A percentile compares a stretch with the other conserved stretches of the same genome.
phyloP scores from a whole-genome alignment of 2,888 invertebrate genomes.

The Amaurobius ferox region DNA sequence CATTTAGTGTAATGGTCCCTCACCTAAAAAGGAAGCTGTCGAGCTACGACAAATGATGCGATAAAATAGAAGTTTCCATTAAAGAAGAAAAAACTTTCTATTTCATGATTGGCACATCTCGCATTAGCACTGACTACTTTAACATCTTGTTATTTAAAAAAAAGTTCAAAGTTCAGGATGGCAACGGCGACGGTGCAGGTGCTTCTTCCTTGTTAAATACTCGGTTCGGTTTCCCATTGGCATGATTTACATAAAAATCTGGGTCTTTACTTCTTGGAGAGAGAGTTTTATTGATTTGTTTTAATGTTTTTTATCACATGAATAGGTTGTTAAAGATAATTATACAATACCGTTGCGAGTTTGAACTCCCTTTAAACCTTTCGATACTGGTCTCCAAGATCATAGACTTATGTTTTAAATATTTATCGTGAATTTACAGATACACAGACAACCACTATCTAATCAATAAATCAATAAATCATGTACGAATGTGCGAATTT shows the following conservation, averaged over 20 bases:
- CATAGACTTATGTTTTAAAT: too few species aligned
- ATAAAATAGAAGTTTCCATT: not conserved
- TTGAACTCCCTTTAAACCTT: too few species aligned
- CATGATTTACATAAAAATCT: not conserved
- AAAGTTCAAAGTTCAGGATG: constrained; percentile 20
- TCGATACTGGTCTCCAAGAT: too few species aligned
- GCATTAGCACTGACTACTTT: constrained; percentile 8
- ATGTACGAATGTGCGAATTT: too few species aligned
- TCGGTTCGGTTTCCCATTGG: not conserved
- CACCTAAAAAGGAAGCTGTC: not conserved
- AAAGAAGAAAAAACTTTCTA: constrained; percentile 22
- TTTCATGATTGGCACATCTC: constrained; percentile 28
- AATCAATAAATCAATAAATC: too few species aligned
- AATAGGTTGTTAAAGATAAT: too few species aligned
- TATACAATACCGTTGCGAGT: too few species aligned
- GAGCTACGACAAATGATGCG: not conserved
- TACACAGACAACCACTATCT: too few species aligned
- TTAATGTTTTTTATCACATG: too few species aligned
- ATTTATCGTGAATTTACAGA: too few species aligned
- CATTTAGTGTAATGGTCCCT: not conserved
- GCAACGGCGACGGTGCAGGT: not conserved
- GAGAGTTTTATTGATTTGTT: not conserved
- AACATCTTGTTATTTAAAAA: not conserved
- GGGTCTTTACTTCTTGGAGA: constrained; percentile 2
- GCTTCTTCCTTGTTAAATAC: constrained; percentile 1